phyloP scores from a whole-genome alignment of 2,888 invertebrate species.

The Andrena praecox region DNA sequence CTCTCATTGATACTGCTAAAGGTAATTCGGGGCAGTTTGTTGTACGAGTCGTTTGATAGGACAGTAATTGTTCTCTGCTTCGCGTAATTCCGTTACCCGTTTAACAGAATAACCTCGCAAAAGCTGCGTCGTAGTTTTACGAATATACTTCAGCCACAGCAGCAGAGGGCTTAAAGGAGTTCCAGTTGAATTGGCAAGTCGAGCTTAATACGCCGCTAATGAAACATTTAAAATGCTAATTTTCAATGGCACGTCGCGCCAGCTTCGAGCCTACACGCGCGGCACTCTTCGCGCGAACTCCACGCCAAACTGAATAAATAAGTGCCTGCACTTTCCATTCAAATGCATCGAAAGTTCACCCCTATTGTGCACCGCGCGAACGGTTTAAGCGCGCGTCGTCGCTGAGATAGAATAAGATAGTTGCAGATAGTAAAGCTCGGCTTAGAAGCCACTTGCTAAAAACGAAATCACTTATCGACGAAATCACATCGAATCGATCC shows the following conservation, averaged over 20 bases:
- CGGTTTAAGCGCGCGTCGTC: neutral
- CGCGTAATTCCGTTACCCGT: no score
- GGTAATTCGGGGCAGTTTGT: no score
- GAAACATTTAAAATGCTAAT: slow-evolving; percentile 58
- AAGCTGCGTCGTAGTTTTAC: neutral
- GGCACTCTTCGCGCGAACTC: neutral
- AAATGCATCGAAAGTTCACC: slow-evolving; percentile 4
- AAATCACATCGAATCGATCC: no score
- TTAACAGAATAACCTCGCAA: neutral
- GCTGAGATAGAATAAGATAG: neutral
- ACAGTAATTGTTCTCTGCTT: no score
- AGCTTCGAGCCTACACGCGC: slow-evolving; percentile 9
- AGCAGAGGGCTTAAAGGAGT: neutral
- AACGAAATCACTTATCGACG: no score
- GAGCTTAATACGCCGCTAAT: slow-evolving; percentile 50
- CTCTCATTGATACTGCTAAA: neutral
- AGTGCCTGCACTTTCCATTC: slow-evolving; percentile 1
- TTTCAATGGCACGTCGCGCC: slow-evolving; percentile 31
- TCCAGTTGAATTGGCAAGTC: slow-evolving; percentile 34
- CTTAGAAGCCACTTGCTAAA: no score
- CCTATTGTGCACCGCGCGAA: neutral
- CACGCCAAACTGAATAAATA: slow-evolving; percentile 35
- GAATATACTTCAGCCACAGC: neutral
- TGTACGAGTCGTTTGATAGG: no score
- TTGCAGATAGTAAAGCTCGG: neutral